phyloP scores from a whole-genome alignment of 2,113 vertebrate genomes.

The Meles meles region DNA sequence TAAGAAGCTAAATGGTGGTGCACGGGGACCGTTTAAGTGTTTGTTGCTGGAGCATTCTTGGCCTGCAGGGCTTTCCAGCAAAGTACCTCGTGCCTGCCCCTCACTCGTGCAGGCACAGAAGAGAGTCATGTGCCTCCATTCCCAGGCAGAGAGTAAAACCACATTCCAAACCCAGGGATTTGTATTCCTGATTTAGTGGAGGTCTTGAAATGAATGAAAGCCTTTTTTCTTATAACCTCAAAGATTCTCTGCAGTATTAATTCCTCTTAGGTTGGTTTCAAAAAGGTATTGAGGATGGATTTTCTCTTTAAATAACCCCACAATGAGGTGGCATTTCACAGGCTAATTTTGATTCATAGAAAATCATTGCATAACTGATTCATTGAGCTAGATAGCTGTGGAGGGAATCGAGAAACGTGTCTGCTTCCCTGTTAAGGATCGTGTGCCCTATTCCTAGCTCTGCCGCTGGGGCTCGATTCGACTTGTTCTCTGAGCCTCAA shows the following conservation, averaged over 20 bases:
- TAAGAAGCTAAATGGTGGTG: background rate
- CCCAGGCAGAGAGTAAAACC: background rate
- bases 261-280: slow-evolving; percentile 25
- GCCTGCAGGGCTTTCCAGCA: background rate
- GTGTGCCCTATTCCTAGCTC: background rate
- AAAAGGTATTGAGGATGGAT: background rate
- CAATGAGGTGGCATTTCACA: slow-evolving; percentile 54
- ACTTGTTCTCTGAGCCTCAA: background rate
- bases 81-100: background rate
- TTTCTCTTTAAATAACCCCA: slow-evolving; percentile 29
- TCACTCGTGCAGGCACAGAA: background rate
- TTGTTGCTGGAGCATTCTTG: background rate
- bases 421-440: background rate
- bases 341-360: slow-evolving; percentile 69
- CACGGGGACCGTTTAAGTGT: background rate
- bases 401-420: background rate
- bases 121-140: background rate
- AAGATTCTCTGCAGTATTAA: background rate
- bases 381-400: slow-evolving; percentile 44
- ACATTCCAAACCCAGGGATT: background rate
- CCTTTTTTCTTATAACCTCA: background rate
- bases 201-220: slow-evolving; percentile 20
- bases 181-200: background rate
- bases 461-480: background rate
- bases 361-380: slow-evolving; percentile 53